Evolutionary conservation across 1,140 invertebrate genomes (phyloP), one percentile per base, ranked within the genome.

Genomic region (Nasonia longicornis): DNA sequence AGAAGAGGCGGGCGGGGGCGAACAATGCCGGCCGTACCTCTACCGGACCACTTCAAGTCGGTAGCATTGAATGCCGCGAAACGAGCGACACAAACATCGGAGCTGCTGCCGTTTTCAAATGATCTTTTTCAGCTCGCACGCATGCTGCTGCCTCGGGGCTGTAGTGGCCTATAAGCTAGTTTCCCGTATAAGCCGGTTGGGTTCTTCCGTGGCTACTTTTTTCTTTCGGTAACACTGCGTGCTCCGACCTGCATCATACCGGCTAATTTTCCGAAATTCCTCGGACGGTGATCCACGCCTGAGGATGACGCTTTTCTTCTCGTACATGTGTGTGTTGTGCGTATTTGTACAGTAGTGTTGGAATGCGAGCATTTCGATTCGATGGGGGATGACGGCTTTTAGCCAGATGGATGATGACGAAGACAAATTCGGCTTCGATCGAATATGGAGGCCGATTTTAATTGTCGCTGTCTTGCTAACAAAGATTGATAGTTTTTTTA

Each of bases 11-110:
- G 16, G 70, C 58, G 70, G 63, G 72, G 79, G 31, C 73, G 76
- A 79, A 79, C 78, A 79, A 79, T 79, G 73, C 66, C 80, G 75
- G 0, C 42, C 7, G 12, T 45, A 80, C 73, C 64, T 70, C 58
- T 71, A 71, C 64, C 82, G 84, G 79, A 88, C 85, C 88, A 89
- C 88, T 89, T 89, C 85, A 88, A 89, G 87, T 86, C 84, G 10
- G 45, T 58, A 22, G 69, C 29, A 31, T 14, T 80, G 70, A 74
- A 80, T 80, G 69, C 31, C 66, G 79, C 64, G 64, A 38, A 87
- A 48, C 45, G 14, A n/a, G 52, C 52, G 52, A 58, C 52, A 58
- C 52, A 58, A 58, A 58, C 52, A 58, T 58, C 52, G 52, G n/a
- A 58, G 52, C 52, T 16, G 7, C 52, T n/a, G 52, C 85, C 85